Percentiles rank a stretch among this genome's conserved stretches.
These are phyloP conservation scores for Flabesymbios commensalis DNA, from an alignment of 2,888 invertebrate species.

Conservation along the genomic window DNA sequence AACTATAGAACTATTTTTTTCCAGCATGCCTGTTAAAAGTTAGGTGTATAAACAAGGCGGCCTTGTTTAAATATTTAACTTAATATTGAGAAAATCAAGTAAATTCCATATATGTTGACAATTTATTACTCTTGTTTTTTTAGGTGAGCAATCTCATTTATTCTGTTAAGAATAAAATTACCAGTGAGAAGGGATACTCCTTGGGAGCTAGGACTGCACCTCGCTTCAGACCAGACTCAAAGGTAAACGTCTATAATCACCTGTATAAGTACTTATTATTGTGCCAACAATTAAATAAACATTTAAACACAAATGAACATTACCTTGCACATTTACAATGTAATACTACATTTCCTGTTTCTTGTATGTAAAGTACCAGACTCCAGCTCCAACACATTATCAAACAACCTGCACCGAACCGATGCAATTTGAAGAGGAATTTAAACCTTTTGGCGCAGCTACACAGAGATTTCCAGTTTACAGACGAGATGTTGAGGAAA, in stretches of 20 bases:
- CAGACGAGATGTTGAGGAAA: slow-evolving; percentile 48
- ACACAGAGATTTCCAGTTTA: slow-evolving; percentile 51
- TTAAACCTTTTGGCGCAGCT: slow-evolving; percentile 55
- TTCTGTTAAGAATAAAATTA: slow-evolving; percentile 48
- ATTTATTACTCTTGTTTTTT: not conserved
- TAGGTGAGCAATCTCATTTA: slow-evolving; percentile 44
- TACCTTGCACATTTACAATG: too few relatives aligned
- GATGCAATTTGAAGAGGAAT: slow-evolving; percentile 42
- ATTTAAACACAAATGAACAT: too few relatives aligned
- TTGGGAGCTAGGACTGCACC: slow-evolving; percentile 59
- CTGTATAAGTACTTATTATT: too few relatives aligned
- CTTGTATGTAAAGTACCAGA: slow-evolving; percentile 45
- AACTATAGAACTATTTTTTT: too few relatives aligned
- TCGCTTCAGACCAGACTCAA: slow-evolving; percentile 38
- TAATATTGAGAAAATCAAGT: not conserved
- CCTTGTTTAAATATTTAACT: too few relatives aligned
- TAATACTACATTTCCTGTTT: too few relatives aligned
- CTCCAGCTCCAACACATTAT: slow-evolving; percentile 42
- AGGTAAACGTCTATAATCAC: too few relatives aligned
- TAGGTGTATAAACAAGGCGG: too few relatives aligned
- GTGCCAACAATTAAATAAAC: too few relatives aligned
- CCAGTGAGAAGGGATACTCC: slow-evolving; percentile 57
- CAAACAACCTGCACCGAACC: slow-evolving; percentile 44
- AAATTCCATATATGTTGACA: not conserved
- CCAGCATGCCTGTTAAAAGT: too few relatives aligned